phyloP scores from a whole-genome alignment of 2,113 vertebrate species.

The Urocynchramus pylzowi region DNA sequence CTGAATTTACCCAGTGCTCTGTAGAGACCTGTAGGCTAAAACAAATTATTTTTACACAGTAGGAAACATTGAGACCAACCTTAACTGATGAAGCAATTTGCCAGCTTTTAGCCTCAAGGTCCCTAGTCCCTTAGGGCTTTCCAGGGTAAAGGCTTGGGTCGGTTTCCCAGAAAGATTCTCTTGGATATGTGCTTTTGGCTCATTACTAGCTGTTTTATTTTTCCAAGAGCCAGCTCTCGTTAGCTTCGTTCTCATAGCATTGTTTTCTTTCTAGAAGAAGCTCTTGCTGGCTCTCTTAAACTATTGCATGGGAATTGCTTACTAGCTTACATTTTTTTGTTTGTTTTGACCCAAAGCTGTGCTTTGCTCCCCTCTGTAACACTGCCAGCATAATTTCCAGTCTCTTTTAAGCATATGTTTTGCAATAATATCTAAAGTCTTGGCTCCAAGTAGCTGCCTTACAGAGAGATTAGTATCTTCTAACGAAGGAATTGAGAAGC shows the following conservation, averaged over 20 bases:
- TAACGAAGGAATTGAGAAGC: not conserved
- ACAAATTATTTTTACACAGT: slow-evolving; percentile 33
- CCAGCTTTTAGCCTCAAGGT: not conserved
- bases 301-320: slow-evolving; percentile 51
- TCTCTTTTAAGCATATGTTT: slow-evolving; percentile 57
- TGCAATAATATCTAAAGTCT: slow-evolving; percentile 50
- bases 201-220: not conserved
- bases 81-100: slow-evolving; percentile 42
- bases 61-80: not conserved
- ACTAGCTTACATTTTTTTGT: slow-evolving; percentile 32
- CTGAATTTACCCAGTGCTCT: not conserved
- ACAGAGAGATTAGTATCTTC: slow-evolving; percentile 36
- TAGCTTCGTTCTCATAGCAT: slow-evolving; percentile 49
- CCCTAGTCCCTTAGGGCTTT: not conserved
- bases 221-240: slow-evolving; percentile 26
- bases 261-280: slow-evolving; percentile 59
- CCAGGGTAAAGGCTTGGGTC: not conserved
- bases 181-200: slow-evolving; percentile 22
- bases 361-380: slow-evolving; percentile 29
- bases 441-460: slow-evolving; percentile 31
- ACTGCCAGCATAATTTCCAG: slow-evolving; percentile 55
- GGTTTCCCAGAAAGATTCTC: slow-evolving; percentile 37
- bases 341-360: slow-evolving; percentile 52
- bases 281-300: slow-evolving; percentile 39
- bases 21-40: slow-evolving; percentile 31